Conservation (phyloP, 2,888 invertebrate genomes). For the Lasioglossum figueresi region DNA sequence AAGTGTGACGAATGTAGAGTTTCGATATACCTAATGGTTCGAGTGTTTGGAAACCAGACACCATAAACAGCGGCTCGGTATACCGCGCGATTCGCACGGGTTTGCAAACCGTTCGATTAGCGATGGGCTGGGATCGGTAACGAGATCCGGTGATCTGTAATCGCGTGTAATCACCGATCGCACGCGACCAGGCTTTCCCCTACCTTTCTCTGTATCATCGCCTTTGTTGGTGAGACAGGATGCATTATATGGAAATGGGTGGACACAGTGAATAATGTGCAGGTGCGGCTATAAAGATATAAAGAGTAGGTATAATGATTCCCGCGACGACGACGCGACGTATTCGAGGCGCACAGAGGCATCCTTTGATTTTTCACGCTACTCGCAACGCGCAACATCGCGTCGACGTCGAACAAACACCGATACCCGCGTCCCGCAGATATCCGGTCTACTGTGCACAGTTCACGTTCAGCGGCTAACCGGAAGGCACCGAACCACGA, state of each 20-base stretch:
- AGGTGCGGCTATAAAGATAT: conserved; percentile 15
- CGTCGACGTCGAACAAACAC: background rate
- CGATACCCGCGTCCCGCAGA: conserved; percentile 23
- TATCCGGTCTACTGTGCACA: conserved; percentile 19
- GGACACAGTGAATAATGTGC: conserved; percentile 26
- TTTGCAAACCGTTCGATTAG: background rate
- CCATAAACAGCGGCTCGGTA: background rate
- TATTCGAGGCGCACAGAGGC: background rate
- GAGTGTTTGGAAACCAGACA: background rate
- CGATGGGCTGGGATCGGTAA: conserved; percentile 9
- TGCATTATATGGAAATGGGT: background rate
- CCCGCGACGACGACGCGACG: no score
- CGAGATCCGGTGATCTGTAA: background rate
- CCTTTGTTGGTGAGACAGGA: background rate
- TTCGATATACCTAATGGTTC: background rate
- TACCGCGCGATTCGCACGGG: background rate
- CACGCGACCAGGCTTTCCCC: background rate
- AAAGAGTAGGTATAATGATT: background rate
- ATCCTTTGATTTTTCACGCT: background rate
- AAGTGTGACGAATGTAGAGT: background rate
- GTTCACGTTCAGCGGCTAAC: background rate
- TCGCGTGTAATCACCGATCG: conserved; percentile 11
- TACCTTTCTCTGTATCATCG: background rate
- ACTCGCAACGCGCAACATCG: background rate
- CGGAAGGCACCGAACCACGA: background rate